phyloP scores from a whole-genome alignment of 2,888 invertebrate species.

The Cenopis cana region DNA sequence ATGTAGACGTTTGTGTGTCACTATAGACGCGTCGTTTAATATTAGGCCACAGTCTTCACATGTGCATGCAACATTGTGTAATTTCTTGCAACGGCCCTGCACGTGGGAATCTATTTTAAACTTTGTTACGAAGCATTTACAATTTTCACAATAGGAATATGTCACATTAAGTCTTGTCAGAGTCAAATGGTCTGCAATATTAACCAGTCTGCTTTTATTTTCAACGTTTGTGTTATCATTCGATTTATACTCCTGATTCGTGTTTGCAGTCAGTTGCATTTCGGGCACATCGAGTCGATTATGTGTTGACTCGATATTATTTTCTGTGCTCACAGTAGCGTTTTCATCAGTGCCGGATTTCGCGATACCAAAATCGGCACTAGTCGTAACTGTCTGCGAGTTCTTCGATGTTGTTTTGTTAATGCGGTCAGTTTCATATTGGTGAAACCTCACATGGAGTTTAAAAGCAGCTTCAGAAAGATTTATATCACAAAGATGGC shows the following conservation, averaged over 20 bases:
- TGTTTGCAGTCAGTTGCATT: neutral
- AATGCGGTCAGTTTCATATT: slow-evolving; percentile 52
- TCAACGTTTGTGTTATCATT: neutral
- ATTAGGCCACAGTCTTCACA: slow-evolving; percentile 68
- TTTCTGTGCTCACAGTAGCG: neutral
- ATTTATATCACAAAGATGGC: slow-evolving; percentile 63
- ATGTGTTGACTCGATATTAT: neutral
- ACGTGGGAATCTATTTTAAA: slow-evolving; percentile 54
- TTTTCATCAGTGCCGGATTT: neutral
- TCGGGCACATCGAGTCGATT: neutral
- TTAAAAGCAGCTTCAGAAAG: slow-evolving; percentile 61
- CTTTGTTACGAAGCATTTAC: slow-evolving; percentile 62
- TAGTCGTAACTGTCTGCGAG: slow-evolving; percentile 17
- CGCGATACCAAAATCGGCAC: slow-evolving; percentile 10
- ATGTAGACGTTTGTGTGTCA: slow-evolving; percentile 60
- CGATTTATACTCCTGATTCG: neutral
- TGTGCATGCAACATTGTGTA: slow-evolving; percentile 51
- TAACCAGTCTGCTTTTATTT: neutral
- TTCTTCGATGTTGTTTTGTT: slow-evolving; percentile 27
- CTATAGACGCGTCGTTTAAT: slow-evolving; percentile 55
- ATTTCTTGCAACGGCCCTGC: slow-evolving; percentile 55
- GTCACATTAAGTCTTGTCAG: neutral
- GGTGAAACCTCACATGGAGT: slow-evolving; percentile 68
- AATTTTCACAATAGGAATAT: slow-evolving; percentile 56
- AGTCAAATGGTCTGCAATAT: neutral